These are phyloP conservation scores for Ruditapes philippinarum DNA, from an alignment of 1,140 invertebrate genomes.

Conservation along the genomic window DNA sequence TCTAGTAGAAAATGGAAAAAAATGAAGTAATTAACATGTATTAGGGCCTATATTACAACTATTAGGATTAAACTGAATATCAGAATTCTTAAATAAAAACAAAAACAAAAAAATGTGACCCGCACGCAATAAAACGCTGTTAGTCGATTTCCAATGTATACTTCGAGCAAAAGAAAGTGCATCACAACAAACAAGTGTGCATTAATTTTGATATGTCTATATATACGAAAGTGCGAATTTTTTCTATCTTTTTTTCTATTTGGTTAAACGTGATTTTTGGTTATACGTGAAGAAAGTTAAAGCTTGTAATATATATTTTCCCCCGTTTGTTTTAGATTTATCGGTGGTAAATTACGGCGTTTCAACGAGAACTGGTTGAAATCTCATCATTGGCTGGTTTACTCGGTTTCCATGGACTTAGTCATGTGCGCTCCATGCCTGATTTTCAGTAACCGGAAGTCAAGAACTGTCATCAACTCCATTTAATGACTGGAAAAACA, in stretches of 20 bases:
- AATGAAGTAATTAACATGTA: constrained; percentile 27
- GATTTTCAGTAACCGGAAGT: constrained; percentile 6
- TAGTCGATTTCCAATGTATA: constrained; percentile 32
- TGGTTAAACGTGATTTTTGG: too few relatives aligned
- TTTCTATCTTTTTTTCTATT: neutral
- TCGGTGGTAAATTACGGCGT: constrained; percentile 28
- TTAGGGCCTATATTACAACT: neutral
- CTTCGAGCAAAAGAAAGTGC: constrained; percentile 38
- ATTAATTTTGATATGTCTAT: neutral
- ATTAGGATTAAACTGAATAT: constrained; percentile 36
- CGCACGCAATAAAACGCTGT: neutral
- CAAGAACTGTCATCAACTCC: constrained; percentile 22
- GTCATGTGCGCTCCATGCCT: constrained; percentile 11
- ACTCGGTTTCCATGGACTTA: constrained; percentile 32
- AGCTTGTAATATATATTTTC: neutral
- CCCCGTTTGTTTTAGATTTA: constrained; percentile 33
- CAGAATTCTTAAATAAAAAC: too few relatives aligned
- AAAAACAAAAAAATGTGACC: neutral
- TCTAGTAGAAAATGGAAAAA: too few relatives aligned
- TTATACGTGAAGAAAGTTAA: neutral
- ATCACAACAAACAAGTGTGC: neutral
- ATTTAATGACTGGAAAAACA: constrained; percentile 44
- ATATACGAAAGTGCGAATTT: constrained; percentile 17
- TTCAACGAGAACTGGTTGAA: constrained; percentile 28
- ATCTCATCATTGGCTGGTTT: constrained; percentile 20